phyloP scores from a whole-genome alignment of 1,140 invertebrate genomes.

The Plodia interpunctella region DNA sequence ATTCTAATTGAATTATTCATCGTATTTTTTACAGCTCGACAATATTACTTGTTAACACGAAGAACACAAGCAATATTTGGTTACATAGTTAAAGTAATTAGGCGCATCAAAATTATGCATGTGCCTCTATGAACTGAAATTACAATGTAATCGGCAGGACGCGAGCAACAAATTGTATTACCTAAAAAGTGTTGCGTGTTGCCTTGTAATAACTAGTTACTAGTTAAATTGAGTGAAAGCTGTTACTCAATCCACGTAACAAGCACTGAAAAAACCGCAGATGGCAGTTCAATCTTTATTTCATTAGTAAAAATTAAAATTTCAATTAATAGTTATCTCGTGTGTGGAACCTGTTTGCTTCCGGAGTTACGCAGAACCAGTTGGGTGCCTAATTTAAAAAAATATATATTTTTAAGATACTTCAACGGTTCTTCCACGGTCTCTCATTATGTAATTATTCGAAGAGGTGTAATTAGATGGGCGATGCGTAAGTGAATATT shows the following conservation, averaged over 20 bases:
- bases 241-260: constrained; percentile 57
- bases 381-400: constrained; percentile 46
- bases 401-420: constrained; percentile 34
- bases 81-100: neutral
- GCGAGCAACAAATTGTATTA: constrained; percentile 32
- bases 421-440: constrained; percentile 27
- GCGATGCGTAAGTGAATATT: neutral
- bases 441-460: constrained; percentile 31
- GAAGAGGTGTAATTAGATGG: constrained; percentile 1
- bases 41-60: no score
- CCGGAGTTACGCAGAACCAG: constrained; percentile 67
- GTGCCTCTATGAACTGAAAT: constrained; percentile 19
- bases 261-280: constrained; percentile 37
- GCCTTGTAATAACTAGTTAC: constrained; percentile 48
- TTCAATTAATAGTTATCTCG: constrained; percentile 61
- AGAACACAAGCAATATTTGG: neutral
- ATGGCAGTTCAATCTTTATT: constrained; percentile 36
- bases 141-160: constrained; percentile 9
- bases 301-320: constrained; percentile 61
- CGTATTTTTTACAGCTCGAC: no score
- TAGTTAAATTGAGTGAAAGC: constrained; percentile 62
- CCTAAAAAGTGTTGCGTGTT: constrained; percentile 62
- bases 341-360: constrained; percentile 59
- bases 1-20: neutral
- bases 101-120: neutral